These are phyloP conservation scores for Macrochelys suwanniensis DNA, from an alignment of 2,797 vertebrate genomes.

Conservation along the genomic window DNA sequence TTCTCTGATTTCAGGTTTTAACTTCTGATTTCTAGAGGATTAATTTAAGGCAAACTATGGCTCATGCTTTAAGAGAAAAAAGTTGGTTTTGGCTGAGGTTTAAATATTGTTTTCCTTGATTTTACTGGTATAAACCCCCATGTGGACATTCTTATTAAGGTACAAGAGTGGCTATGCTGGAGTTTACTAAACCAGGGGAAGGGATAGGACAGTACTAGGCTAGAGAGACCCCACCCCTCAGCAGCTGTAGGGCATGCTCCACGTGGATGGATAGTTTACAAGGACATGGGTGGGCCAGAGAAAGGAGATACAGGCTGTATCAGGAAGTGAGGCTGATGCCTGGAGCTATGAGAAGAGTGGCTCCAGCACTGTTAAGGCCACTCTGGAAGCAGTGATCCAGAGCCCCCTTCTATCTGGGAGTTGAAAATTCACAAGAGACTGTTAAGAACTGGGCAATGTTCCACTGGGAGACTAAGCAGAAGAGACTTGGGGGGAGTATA, in stretches of 20 bases:
- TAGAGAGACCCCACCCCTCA: background rate
- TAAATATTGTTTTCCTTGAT: background rate
- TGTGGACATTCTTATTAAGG: background rate
- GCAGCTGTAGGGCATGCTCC: background rate
- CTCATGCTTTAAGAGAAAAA: background rate
- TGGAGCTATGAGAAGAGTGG: background rate
- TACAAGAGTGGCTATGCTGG: background rate
- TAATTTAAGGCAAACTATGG: background rate
- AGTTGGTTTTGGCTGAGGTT: background rate
- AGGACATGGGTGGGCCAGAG: background rate
- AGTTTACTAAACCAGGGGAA: background rate
- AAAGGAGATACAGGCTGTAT: background rate
- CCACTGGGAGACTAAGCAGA: background rate
- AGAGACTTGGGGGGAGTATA: background rate
- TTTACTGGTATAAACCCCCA: background rate
- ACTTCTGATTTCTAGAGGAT: background rate
- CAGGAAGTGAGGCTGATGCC: background rate
- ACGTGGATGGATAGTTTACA: background rate
- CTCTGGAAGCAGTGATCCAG: background rate
- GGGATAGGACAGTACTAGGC: background rate
- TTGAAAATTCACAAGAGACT: background rate
- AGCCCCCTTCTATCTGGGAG: background rate
- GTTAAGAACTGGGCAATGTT: background rate
- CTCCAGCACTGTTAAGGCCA: background rate
- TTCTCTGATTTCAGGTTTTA: background rate